Evolutionary conservation across 1,140 invertebrate genomes (phyloP).

Genomic region (Wiebesia pumilae): DNA sequence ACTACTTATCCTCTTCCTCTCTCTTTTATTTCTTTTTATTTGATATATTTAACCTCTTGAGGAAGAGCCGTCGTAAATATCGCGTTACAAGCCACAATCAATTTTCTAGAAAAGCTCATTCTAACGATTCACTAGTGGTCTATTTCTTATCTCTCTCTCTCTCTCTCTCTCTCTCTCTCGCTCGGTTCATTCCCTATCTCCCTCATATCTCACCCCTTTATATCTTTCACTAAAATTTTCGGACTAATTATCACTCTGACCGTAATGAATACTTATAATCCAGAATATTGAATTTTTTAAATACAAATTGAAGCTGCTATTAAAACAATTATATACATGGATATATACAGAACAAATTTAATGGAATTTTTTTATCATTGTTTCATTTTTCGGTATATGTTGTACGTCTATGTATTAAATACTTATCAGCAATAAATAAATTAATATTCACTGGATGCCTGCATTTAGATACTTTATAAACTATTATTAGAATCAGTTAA

Average conservation of each 20-base stretch:
- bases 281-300: background rate
- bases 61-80: conserved; percentile 33
- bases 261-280: conserved; percentile 25
- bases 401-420: no score
- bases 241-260: conserved; percentile 26
- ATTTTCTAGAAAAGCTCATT: conserved; percentile 40
- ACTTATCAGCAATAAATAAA: no score
- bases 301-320: background rate
- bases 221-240: background rate
- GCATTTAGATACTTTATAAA: no score
- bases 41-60: conserved; percentile 20
- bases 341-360: no score
- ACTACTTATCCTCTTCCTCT: background rate
- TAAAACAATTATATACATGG: no score
- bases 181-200: no score
- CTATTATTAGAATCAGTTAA: no score
- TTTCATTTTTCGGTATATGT: no score
- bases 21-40: no score
- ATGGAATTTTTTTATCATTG: no score
- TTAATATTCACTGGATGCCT: no score
- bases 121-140: background rate
- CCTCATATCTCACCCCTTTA: no score
- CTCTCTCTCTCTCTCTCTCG: background rate
- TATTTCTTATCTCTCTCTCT: background rate
- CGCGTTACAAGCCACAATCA: conserved; percentile 39